Evolutionary conservation across 2,113 vertebrate species (phyloP), one percentile per base, ranked within the genome.

Genomic region (Rhodinocichla rosea): DNA sequence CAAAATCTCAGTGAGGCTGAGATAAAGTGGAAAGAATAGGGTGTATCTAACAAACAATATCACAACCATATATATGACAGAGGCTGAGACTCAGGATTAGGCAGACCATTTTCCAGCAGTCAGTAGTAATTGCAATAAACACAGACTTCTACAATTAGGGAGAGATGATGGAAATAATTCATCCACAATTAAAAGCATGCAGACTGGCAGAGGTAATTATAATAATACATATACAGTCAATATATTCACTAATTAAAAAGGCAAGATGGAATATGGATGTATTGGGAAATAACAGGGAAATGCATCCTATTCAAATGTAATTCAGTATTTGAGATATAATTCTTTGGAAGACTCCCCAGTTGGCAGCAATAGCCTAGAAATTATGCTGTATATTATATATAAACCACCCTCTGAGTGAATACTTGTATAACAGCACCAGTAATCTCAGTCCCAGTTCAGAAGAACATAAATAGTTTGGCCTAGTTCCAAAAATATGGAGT

Each of bases 241-340:
- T 94, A 93, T 95, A 96, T 89, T 95, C 79, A 68, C 82, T 96
- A 96, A 96, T 96, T 96, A 97, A 96, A 97, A 93, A 89, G 71
- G 85, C 83, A 94, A 94, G 73, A 92, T 57, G 64, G 94, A 94
- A 94, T 83, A 96, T 96, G 76, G 64, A 81, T 94, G 85, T 57
- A 87, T 78, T 96, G 93, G 95, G 95, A 95, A 96, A 96, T 94
- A 90, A 93, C 79, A 90, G 64, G 79, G 81, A 88, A 92, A 90
- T 83, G 47, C 33, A 88, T 94, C 60, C 56, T 87, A 92, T 96
- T 96, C 82, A 96, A 75, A 88, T 60, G 73, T 59, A 95, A 93
- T 94, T 95, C 82, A 74, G 75, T 81, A 71, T 93, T 81, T 89
- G 68, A 92, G 85, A 94, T 40, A 74, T 83, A 80, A 96, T 89